Conservation (phyloP, 2,113 vertebrate genomes). For the Perognathus longimembris region DNA sequence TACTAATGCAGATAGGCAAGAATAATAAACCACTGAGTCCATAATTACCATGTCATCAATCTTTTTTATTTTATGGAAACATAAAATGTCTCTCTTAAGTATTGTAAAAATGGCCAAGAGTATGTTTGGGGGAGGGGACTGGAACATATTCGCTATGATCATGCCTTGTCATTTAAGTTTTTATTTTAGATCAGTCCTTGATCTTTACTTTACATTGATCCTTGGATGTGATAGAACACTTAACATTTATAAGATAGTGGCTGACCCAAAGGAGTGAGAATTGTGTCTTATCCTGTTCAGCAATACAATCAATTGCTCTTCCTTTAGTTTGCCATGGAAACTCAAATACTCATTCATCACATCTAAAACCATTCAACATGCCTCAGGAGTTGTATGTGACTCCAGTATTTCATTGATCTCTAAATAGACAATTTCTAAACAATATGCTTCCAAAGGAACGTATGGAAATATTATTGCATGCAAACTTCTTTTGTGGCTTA, state of each 20-base stretch:
- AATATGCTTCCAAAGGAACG: neutral
- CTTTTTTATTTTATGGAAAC: conserved; percentile 23
- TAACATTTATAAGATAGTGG: neutral
- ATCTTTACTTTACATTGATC: neutral
- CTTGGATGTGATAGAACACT: neutral
- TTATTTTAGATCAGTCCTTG: neutral
- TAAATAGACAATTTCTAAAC: neutral
- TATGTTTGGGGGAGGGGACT: neutral
- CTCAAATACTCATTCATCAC: neutral
- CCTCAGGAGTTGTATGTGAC: neutral
- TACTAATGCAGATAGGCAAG: neutral
- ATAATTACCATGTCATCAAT: neutral
- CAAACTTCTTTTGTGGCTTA: neutral
- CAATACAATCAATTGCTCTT: neutral
- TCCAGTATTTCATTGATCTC: neutral
- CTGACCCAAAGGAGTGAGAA: neutral
- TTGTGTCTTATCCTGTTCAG: neutral
- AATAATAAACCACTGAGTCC: neutral
- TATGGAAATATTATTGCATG: neutral
- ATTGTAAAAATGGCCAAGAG: neutral
- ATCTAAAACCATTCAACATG: neutral
- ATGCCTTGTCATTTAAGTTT: neutral
- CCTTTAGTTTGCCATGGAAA: neutral
- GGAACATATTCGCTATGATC: neutral
- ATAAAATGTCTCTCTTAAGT: neutral